Conservation (phyloP, 2,113 vertebrate species). For the Myodes glareolus region DNA sequence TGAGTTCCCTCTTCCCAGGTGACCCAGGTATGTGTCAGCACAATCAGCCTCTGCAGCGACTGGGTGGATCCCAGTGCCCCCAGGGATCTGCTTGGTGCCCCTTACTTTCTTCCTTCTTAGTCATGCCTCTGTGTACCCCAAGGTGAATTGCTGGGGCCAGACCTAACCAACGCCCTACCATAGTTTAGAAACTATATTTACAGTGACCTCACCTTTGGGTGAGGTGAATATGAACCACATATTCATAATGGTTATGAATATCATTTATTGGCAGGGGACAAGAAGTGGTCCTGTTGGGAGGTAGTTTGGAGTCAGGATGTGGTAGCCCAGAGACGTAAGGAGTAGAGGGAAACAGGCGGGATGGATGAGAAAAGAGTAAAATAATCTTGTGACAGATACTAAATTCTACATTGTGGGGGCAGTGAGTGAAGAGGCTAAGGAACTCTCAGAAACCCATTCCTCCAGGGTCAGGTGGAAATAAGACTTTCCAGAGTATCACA, state of each 20-base stretch:
- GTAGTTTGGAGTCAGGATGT: neutral
- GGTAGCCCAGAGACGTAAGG: neutral
- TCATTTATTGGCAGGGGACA: neutral
- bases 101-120: neutral
- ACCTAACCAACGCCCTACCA: no score
- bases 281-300: no score
- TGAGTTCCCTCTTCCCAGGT: neutral
- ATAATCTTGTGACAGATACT: no score
- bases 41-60: neutral
- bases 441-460: neutral
- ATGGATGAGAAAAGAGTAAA: neutral
- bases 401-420: neutral
- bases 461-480: no score
- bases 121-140: no score
- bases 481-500: no score
- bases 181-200: neutral
- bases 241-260: neutral
- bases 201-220: neutral
- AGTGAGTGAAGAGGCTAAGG: neutral
- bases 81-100: neutral
- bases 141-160: neutral
- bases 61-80: no score
- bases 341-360: neutral
- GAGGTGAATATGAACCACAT: no score
- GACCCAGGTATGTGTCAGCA: neutral